Conservation (phyloP, 1,140 invertebrate genomes). For the Hylyphantes graminicola region DNA sequence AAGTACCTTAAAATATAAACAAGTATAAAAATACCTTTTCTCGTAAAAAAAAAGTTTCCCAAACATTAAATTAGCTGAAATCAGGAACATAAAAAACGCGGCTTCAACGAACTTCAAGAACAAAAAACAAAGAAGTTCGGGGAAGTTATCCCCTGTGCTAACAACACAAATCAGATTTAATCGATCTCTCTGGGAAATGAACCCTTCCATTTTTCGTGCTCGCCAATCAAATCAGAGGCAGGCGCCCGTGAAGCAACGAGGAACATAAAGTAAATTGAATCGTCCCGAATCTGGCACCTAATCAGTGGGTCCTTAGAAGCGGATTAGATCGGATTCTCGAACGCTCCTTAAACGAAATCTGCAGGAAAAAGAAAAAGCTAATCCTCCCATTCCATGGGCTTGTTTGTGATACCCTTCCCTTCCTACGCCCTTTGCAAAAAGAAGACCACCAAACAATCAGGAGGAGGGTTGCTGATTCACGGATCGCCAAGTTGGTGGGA, state of each 20-base stretch:
- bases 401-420: constrained; percentile 13
- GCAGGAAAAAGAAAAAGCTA: constrained; percentile 53
- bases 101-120: neutral
- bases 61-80: too few species aligned
- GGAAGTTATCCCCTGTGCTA: constrained; percentile 12
- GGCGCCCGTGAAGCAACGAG: constrained; percentile 47
- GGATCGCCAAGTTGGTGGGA: too few species aligned
- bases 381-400: constrained; percentile 39
- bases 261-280: constrained; percentile 59
- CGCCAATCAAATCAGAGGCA: constrained; percentile 53
- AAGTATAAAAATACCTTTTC: too few species aligned
- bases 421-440: neutral
- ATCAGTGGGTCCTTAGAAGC: constrained; percentile 54
- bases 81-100: too few species aligned
- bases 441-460: neutral
- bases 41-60: too few species aligned
- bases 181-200: constrained; percentile 40
- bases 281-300: constrained; percentile 58
- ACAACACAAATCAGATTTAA: constrained; percentile 52
- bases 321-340: constrained; percentile 57
- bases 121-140: neutral
- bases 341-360: constrained; percentile 53
- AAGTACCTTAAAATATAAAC: too few species aligned
- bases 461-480: neutral
- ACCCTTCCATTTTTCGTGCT: constrained; percentile 53